Conservation (phyloP, 2,113 vertebrate genomes). For the Nyctereutes procyonoides region DNA sequence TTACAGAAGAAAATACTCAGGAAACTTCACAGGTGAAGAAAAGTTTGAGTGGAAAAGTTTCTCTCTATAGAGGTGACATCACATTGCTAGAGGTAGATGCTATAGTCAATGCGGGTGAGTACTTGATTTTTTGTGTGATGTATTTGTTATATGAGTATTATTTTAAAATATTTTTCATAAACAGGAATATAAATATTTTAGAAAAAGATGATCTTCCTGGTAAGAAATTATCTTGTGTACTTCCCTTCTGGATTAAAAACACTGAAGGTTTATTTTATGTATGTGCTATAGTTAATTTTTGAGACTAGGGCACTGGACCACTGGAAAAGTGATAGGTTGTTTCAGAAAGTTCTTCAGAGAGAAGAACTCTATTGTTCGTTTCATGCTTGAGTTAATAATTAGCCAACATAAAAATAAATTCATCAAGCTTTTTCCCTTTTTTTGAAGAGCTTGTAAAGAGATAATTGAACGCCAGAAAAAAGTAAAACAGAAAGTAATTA, state of each 20-base stretch:
- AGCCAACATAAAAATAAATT: conserved; percentile 4
- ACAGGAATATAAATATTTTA: neutral
- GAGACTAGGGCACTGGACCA: neutral
- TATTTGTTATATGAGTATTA: conserved; percentile 4
- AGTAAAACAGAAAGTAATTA: conserved; percentile 36
- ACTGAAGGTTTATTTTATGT: conserved; percentile 24
- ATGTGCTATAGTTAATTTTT: neutral
- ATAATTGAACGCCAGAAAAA: neutral
- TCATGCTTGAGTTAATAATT: conserved; percentile 37
- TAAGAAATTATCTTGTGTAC: neutral
- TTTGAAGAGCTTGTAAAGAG: conserved; percentile 25
- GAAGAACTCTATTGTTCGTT: neutral
- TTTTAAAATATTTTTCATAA: conserved; percentile 49
- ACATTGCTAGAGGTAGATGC: conserved; percentile 96
- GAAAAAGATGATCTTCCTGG: neutral
- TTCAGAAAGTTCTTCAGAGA: conserved; percentile 13
- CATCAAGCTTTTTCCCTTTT: neutral
- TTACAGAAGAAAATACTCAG: conserved; percentile 85
- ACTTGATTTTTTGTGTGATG: neutral
- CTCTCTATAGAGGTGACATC: conserved; percentile 98
- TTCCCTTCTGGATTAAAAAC: conserved; percentile 37
- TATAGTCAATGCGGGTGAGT: conserved; percentile 98
- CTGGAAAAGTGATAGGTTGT: conserved; percentile 2
- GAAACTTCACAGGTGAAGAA: conserved; percentile 88
- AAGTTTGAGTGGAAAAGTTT: conserved; percentile 94